Evolutionary conservation across 1,140 invertebrate genomes (phyloP).

Genomic region (Drosophila pectinifera): DNA sequence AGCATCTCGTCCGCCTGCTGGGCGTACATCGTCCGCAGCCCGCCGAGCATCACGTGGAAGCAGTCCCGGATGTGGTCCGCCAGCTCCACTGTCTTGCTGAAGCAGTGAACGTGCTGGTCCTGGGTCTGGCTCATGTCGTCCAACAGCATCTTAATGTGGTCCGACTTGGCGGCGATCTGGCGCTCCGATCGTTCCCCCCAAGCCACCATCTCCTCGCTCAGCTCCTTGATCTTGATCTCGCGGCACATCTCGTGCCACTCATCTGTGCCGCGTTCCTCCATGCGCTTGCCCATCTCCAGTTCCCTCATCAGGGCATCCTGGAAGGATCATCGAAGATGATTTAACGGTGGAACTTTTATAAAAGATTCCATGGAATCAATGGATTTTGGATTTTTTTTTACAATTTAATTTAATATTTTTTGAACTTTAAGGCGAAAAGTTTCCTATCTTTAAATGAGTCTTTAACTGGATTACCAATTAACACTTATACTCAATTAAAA

Average conservation of each 20-base stretch:
- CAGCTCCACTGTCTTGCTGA: conserved; percentile 52
- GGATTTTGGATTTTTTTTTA: too few relatives aligned
- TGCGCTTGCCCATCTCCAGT: conserved; percentile 69
- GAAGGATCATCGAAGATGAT: neutral
- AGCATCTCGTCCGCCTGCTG: conserved; percentile 69
- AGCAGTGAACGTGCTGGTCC: conserved; percentile 54
- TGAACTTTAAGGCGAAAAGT: too few relatives aligned
- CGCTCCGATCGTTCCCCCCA: conserved; percentile 58
- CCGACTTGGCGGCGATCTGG: conserved; percentile 61
- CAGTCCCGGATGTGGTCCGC: conserved; percentile 73
- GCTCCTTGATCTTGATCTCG: conserved; percentile 65
- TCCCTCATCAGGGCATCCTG: conserved; percentile 67
- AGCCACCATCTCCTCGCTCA: conserved; percentile 55
- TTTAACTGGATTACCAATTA: too few relatives aligned
- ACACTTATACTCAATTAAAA: neutral
- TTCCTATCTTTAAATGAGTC: too few relatives aligned
- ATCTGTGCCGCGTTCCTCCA: conserved; percentile 47
- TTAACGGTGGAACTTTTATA: too few relatives aligned
- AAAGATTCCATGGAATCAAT: too few relatives aligned
- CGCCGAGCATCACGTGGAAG: conserved; percentile 60
- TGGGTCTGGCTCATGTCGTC: conserved; percentile 69
- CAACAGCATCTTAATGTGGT: conserved; percentile 63
- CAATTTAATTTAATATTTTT: too few relatives aligned
- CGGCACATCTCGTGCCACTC: conserved; percentile 70
- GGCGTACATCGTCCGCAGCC: conserved; percentile 55